Base-by-base conservation (phyloP, 2,888 invertebrate species). In the Amiota mariae region DNA sequence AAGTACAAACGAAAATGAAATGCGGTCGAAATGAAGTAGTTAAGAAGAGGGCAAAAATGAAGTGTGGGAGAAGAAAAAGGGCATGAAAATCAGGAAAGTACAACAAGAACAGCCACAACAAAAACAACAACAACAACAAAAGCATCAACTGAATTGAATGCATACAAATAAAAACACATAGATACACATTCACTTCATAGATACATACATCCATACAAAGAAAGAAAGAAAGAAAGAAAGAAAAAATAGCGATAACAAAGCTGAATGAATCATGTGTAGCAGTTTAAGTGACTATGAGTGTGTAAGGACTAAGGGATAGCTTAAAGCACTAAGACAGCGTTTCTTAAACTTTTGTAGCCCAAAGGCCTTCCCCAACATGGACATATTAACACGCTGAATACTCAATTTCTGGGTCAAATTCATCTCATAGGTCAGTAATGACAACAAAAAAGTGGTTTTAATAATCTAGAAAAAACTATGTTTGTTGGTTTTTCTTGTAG, bases 231-330 rank as follows among this genome's bases (percentile, higher is more conserved):
- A 47, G 48, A 18, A 66, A 36, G 15, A 24, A 15, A n/a, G n/a
- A n/a, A n/a, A n/a, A n/a, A n/a, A n/a, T n/a, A n/a, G 66, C 48
- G 49, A 66, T 66, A 66, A 66, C 48, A 66, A 66, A 66, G 66
- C 66, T 13, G 46, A 36, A 63, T 12, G 46, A 24, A 63, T 36
- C 36, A 36, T 36, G 36, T 36, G 36, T 36, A 36, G 36, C 4
- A 36, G 54, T 15, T 54, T 15, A 15, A 54, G n/a, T n/a, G 54
- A 15, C 13, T 54, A 3, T 54, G 54, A 15, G 54, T 54, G n/a
- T 54, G 54, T 1, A 54, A 11, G 24, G 24, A 20, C 36, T 36
- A 36, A 6, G 36, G 6, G 36, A 2, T 36, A 6, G 36, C 36
- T 36, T 36, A 6, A 36, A 36, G 36, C 36, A 6, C 3, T 36